These are phyloP conservation scores for Helicolenus hilgendorfi DNA, from an alignment of 2,797 vertebrate genomes.

Conservation along the genomic window DNA sequence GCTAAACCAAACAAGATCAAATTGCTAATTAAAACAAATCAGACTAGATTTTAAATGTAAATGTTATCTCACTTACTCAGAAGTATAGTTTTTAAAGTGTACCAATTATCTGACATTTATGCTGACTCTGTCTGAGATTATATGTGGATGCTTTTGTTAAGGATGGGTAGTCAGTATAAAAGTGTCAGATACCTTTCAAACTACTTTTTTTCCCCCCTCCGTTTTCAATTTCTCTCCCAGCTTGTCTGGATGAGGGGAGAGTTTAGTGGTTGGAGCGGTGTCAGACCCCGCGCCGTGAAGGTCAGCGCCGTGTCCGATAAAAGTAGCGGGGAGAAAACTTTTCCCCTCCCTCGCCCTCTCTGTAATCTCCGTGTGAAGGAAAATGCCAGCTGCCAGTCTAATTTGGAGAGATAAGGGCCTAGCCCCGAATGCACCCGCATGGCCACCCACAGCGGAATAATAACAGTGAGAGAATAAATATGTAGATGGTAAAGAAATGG, in stretches of 20 bases:
- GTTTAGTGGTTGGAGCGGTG: conserved; percentile 42
- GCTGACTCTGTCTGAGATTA: neutral
- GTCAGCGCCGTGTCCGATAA: conserved; percentile 76
- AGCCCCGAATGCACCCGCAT: conserved; percentile 58
- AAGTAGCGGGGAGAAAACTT: conserved; percentile 67
- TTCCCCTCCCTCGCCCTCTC: conserved; percentile 34
- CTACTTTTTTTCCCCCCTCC: conserved; percentile 58
- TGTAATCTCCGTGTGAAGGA: conserved; percentile 78
- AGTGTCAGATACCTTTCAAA: conserved; percentile 66
- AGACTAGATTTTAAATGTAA: neutral
- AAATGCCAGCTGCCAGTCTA: conserved; percentile 82
- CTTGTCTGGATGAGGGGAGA: conserved; percentile 56
- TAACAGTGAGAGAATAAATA: conserved; percentile 52
- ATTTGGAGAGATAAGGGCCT: conserved; percentile 81
- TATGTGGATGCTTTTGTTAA: neutral
- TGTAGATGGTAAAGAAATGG: conserved; percentile 50
- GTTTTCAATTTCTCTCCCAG: conserved; percentile 56
- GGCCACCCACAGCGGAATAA: conserved; percentile 49
- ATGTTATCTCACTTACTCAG: neutral
- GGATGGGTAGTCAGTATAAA: conserved; percentile 3
- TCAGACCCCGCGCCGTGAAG: conserved; percentile 68
- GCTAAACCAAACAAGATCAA: neutral
- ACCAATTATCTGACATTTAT: conserved; percentile 20
- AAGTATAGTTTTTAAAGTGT: neutral
- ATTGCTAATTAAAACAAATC: too few relatives aligned